These are phyloP conservation scores for Distichodus sexfasciatus DNA, from an alignment of 2,797 vertebrate species.

Conservation along the genomic window DNA sequence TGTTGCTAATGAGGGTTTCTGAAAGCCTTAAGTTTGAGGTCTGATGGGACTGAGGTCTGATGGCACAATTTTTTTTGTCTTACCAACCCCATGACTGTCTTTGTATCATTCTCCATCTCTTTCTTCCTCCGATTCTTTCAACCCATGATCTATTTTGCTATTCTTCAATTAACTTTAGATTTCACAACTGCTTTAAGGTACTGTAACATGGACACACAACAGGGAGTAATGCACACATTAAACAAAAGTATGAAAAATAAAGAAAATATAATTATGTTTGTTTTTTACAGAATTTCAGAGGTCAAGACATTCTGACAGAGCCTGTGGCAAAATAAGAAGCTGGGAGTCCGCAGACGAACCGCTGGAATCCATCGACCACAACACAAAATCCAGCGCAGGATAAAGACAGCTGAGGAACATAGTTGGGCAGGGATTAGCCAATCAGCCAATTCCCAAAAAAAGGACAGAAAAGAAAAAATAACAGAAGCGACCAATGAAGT, in stretches of 20 bases:
- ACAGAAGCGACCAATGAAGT: neutral
- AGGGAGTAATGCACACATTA: constrained; percentile 40
- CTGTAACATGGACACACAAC: too few species aligned
- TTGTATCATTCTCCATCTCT: too few species aligned
- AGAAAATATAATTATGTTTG: neutral
- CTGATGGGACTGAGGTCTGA: too few species aligned
- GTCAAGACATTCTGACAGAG: constrained; percentile 8
- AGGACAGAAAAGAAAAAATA: neutral
- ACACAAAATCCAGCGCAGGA: constrained; percentile 1
- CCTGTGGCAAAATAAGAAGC: constrained; percentile 3
- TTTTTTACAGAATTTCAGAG: constrained; percentile 60
- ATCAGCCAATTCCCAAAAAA: neutral
- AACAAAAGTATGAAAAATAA: constrained; percentile 14
- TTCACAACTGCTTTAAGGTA: too few species aligned
- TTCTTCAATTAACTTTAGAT: too few species aligned
- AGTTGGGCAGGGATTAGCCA: neutral
- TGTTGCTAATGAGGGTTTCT: neutral
- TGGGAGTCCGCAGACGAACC: neutral
- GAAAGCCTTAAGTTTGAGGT: too few species aligned
- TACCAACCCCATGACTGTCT: too few species aligned
- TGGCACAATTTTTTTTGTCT: too few species aligned
- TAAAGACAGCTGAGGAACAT: constrained; percentile 1
- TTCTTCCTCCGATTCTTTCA: too few species aligned
- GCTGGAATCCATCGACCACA: constrained; percentile 12
- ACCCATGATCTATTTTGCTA: too few species aligned